These are phyloP conservation scores for Xenopus tropicalis DNA, from an alignment of 2,113 vertebrate genomes.

Conservation along the genomic window DNA sequence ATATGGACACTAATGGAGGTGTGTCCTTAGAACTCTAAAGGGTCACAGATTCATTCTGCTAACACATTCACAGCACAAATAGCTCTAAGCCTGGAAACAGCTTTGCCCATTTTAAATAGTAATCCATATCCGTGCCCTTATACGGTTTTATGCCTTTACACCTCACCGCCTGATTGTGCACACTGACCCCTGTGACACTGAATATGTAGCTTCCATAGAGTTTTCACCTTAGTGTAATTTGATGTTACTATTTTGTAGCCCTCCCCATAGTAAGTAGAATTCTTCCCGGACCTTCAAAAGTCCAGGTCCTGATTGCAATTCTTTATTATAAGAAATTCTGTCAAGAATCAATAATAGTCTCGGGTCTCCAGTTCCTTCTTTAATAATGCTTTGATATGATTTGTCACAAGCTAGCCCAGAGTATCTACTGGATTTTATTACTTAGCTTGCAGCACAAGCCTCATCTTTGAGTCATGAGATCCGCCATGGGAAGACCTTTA, in stretches of 20 bases:
- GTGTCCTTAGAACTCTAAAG: constrained; percentile 69
- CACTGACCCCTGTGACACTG: constrained; percentile 60
- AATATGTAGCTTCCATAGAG: constrained; percentile 57
- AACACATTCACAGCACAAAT: constrained; percentile 59
- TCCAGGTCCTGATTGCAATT: constrained; percentile 80
- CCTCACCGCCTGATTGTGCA: constrained; percentile 64
- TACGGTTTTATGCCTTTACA: constrained; percentile 58
- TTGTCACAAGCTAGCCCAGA: constrained; percentile 84
- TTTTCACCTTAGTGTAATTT: constrained; percentile 66
- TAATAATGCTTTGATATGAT: constrained; percentile 94
- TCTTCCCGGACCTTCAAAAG: constrained; percentile 74
- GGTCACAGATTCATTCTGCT: constrained; percentile 70
- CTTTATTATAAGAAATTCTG: constrained; percentile 86
- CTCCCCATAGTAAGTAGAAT: constrained; percentile 70
- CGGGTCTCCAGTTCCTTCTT: constrained; percentile 85
- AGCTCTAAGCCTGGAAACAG: constrained; percentile 52
- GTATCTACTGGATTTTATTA: constrained; percentile 84
- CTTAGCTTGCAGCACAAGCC: constrained; percentile 81
- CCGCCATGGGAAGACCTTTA: constrained; percentile 80
- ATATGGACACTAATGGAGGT: constrained; percentile 83
- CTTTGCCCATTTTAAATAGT: constrained; percentile 61
- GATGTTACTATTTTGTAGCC: constrained; percentile 69
- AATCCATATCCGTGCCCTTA: constrained; percentile 48
- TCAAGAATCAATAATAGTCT: constrained; percentile 90
- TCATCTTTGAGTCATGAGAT: constrained; percentile 85